These are phyloP conservation scores for Cecidostiba fungosa DNA, from an alignment of 2,888 invertebrate species.

Conservation along the genomic window DNA sequence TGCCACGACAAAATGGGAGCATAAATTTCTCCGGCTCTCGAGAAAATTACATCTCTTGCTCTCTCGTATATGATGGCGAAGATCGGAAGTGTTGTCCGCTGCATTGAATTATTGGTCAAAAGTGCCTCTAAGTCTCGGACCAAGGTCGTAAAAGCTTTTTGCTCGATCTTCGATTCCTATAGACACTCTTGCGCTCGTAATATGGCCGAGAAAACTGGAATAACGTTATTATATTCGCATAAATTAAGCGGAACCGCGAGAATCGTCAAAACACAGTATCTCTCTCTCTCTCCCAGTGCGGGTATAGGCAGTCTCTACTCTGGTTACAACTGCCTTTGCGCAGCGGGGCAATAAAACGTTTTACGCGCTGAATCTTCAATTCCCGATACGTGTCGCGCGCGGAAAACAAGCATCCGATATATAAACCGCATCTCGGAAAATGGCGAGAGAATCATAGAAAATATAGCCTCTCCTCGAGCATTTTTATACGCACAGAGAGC, in stretches of 20 bases:
- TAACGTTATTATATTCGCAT: slow-evolving; percentile 33
- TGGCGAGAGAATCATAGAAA: background rate
- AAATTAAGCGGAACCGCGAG: slow-evolving; percentile 32
- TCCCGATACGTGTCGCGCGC: slow-evolving; percentile 34
- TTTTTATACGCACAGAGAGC: background rate
- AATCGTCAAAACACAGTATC: slow-evolving; percentile 17
- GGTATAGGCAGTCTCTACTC: background rate
- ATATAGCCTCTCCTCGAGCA: background rate
- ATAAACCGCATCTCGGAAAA: slow-evolving; percentile 19
- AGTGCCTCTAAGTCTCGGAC: background rate
- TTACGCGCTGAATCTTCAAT: slow-evolving; percentile 52
- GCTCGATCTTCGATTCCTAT: slow-evolving; percentile 19
- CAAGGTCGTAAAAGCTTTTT: slow-evolving; percentile 8
- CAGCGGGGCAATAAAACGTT: slow-evolving; percentile 35
- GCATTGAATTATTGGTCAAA: slow-evolving; percentile 34
- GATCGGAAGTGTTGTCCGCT: background rate
- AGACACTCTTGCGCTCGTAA: slow-evolving; percentile 15
- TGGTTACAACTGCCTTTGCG: slow-evolving; percentile 8
- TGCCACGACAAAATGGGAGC: background rate
- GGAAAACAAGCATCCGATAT: slow-evolving; percentile 40
- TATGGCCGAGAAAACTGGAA: slow-evolving; percentile 35
- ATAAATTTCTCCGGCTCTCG: slow-evolving; percentile 31
- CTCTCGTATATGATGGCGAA: background rate
- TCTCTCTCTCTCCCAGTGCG: background rate
- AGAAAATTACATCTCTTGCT: slow-evolving; percentile 8